These are phyloP conservation scores for Tenthredo amoena DNA, from an alignment of 2,888 invertebrate species.

Conservation along the genomic window DNA sequence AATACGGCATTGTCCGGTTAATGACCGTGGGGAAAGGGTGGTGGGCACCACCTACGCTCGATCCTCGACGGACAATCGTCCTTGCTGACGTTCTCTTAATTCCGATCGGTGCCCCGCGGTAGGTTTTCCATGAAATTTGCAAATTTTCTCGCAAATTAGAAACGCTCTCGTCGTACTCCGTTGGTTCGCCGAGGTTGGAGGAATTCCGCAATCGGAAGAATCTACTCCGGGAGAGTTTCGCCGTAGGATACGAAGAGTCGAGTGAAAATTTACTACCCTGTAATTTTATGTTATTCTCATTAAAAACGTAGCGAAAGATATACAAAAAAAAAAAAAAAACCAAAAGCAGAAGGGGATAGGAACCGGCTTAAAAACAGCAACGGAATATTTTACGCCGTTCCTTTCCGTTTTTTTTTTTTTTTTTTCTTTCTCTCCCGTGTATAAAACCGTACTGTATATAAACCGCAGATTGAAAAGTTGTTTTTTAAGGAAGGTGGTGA, in stretches of 20 bases:
- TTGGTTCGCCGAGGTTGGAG: neutral
- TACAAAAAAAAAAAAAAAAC: neutral
- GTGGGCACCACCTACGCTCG: neutral
- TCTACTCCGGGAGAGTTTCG: too few species aligned
- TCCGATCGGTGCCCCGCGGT: conserved; percentile 6
- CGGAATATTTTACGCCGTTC: neutral
- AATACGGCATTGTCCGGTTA: conserved; percentile 74
- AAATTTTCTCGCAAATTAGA: conserved; percentile 32
- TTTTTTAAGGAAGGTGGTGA: neutral
- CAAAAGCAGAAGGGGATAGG: neutral
- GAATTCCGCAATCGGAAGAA: neutral
- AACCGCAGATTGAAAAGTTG: neutral
- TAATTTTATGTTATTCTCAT: neutral
- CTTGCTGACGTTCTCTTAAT: conserved; percentile 49
- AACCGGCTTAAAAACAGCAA: neutral
- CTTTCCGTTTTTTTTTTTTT: neutral
- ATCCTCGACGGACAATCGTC: conserved; percentile 39
- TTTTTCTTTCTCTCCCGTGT: neutral
- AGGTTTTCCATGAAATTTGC: conserved; percentile 22
- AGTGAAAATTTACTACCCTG: neutral
- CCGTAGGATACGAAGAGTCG: too few species aligned
- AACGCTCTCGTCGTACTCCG: neutral
- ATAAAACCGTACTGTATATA: neutral
- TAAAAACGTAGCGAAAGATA: neutral
- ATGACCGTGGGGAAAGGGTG: conserved; percentile 63